Evolutionary conservation across 2,113 vertebrate genomes (phyloP).

Genomic region (Mastomys coucha): DNA sequence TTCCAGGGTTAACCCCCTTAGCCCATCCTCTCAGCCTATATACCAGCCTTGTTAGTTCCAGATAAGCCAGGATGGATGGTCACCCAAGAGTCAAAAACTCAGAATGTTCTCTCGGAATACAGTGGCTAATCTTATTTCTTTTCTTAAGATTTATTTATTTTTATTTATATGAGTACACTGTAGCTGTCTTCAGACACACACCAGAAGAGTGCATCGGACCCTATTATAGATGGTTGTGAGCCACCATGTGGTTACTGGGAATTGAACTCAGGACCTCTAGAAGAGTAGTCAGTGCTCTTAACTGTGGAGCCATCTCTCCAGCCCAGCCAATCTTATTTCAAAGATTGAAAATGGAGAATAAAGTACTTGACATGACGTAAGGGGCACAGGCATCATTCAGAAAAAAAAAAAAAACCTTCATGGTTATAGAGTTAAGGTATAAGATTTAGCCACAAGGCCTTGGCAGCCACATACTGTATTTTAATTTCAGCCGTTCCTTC

Average conservation of each 20-base stretch:
- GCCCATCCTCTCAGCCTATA: background rate
- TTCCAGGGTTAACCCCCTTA: background rate
- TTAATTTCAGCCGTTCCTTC: background rate
- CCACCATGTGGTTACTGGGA: no score
- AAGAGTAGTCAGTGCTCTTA: no score
- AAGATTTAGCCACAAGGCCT: background rate
- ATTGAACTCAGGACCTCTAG: no score
- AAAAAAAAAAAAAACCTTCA: background rate
- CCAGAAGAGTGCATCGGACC: no score
- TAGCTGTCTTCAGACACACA: no score
- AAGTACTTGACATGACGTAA: slow-evolving; percentile 1
- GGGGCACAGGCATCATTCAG: background rate
- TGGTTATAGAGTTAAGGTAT: background rate
- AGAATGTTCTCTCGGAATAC: background rate
- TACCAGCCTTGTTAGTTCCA: background rate
- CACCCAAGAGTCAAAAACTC: background rate
- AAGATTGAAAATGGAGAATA: background rate
- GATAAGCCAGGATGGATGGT: background rate
- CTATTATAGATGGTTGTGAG: no score
- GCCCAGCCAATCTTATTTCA: background rate
- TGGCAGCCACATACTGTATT: background rate
- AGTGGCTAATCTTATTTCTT: background rate
- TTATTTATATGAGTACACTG: no score
- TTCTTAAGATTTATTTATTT: background rate
- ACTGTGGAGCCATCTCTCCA: no score